A percentile compares a stretch with the other conserved stretches of the same genome.
Conservation (phyloP, 2,888 invertebrate species). For the Dicycla oo region DNA sequence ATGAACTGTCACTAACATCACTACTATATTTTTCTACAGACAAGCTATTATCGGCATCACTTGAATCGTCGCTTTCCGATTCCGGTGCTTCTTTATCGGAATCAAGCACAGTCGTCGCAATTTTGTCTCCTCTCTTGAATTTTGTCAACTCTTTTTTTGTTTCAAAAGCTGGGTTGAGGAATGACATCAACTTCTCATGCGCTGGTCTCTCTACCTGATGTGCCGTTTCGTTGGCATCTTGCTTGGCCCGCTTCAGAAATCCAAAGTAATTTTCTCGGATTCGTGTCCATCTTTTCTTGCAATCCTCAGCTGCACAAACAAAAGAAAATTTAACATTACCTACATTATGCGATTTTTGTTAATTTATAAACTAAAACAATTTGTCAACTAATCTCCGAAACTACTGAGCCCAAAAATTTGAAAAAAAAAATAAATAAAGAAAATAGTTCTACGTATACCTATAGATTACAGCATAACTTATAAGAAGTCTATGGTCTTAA, state of each 20-base stretch:
- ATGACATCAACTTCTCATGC: slow-evolving; percentile 22
- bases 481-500: too few relatives aligned
- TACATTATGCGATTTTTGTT: background rate
- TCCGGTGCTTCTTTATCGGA: background rate
- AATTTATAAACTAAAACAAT: background rate
- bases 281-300: slow-evolving; percentile 10
- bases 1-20: background rate
- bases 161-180: background rate
- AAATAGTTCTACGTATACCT: too few relatives aligned
- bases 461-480: too few relatives aligned
- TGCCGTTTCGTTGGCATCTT: background rate
- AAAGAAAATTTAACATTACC: slow-evolving; percentile 1
- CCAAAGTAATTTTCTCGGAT: slow-evolving; percentile 10
- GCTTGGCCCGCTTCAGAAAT: background rate
- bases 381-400: too few relatives aligned
- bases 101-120: background rate
- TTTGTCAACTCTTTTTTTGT: background rate
- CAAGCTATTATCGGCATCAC: background rate
- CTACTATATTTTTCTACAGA: background rate
- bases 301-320: slow-evolving; percentile 24
- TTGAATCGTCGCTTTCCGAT: background rate
- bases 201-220: background rate
- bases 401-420: too few relatives aligned
- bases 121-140: background rate
- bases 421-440: too few relatives aligned